Conservation (phyloP, 1,140 invertebrate species). For the Drosophila pseudoananassae region DNA sequence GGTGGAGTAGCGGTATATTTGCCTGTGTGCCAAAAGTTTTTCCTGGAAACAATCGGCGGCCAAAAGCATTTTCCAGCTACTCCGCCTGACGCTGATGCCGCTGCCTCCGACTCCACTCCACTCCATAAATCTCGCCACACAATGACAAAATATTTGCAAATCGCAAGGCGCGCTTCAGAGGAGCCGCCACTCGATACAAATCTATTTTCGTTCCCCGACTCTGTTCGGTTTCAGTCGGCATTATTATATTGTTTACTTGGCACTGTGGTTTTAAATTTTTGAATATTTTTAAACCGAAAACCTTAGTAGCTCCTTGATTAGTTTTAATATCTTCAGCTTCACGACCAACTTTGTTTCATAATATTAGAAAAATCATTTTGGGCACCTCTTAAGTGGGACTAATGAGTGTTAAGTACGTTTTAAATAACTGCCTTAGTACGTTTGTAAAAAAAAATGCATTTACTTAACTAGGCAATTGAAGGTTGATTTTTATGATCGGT, state of each 20-base stretch:
- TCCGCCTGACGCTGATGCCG: conserved; percentile 17
- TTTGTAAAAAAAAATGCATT: neutral
- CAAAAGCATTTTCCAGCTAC: conserved; percentile 59
- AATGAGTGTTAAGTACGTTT: neutral
- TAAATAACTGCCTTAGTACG: neutral
- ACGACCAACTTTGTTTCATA: neutral
- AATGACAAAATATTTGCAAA: conserved; percentile 84
- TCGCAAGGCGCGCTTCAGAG: conserved; percentile 82
- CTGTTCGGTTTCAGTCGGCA: conserved; percentile 52
- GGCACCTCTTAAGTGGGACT: neutral
- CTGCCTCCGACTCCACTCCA: conserved; percentile 60
- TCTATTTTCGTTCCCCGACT: conserved; percentile 74
- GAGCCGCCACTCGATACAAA: conserved; percentile 83
- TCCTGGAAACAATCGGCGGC: conserved; percentile 76
- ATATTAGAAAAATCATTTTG: neutral
- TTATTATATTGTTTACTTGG: conserved; percentile 74
- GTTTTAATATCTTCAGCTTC: neutral
- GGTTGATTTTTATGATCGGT: conserved; percentile 1
- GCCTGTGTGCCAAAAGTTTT: conserved; percentile 69
- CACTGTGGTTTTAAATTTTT: conserved; percentile 25
- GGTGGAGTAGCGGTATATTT: conserved; percentile 74
- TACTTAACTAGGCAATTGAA: neutral
- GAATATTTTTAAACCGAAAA: neutral
- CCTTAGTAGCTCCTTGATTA: neutral
- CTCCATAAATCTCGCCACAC: conserved; percentile 83